Evolutionary conservation across 2,888 invertebrate species (phyloP).

Genomic region (Ferdinandea cuprea): DNA sequence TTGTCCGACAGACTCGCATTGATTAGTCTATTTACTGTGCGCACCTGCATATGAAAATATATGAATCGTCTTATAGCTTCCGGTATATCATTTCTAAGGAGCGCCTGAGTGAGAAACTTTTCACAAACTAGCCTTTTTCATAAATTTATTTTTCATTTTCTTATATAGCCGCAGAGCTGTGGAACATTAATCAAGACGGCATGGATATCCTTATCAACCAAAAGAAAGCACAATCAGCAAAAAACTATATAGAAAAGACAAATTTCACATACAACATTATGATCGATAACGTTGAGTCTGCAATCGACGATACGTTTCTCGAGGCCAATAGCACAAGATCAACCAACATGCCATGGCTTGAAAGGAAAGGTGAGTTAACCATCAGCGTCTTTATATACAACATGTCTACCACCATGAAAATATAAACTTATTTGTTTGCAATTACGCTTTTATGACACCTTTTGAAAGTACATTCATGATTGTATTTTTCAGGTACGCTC

Average conservation of each 20-base stretch:
- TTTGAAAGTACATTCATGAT: not conserved
- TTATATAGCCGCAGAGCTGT: constrained; percentile 80
- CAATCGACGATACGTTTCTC: constrained; percentile 85
- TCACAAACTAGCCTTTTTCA: no score
- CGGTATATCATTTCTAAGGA: no score
- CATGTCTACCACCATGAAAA: not conserved
- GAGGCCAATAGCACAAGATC: constrained; percentile 88
- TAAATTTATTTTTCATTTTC: no score
- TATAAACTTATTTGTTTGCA: not conserved
- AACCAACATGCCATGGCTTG: constrained; percentile 78
- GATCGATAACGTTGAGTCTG: constrained; percentile 90
- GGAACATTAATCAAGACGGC: constrained; percentile 82
- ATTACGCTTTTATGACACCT: not conserved
- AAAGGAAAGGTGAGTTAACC: constrained; percentile 76
- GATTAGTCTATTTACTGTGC: no score
- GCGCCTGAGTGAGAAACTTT: no score
- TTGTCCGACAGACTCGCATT: no score
- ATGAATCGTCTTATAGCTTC: no score
- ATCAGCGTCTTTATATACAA: not conserved
- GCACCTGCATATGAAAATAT: no score
- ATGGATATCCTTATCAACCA: constrained; percentile 87
- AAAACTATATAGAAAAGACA: constrained; percentile 86
- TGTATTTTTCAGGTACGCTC: constrained; percentile 76
- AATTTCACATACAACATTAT: constrained; percentile 87
- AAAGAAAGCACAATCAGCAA: constrained; percentile 85